These are phyloP conservation scores for Hermetia illucens DNA, from an alignment of 1,140 invertebrate species.

Conservation along the genomic window DNA sequence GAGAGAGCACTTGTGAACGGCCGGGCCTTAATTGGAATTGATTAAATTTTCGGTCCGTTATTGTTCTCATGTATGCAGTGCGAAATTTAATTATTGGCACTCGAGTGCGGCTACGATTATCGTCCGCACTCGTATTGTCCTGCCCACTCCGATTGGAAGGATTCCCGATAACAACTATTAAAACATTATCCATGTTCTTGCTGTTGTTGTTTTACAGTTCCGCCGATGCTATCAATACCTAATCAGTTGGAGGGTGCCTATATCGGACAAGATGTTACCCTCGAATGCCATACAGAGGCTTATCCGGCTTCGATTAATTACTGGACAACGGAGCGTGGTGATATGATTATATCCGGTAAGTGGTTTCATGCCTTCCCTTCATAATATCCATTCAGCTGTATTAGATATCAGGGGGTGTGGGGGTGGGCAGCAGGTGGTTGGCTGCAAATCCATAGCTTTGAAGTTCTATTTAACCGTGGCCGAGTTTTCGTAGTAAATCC, in stretches of 20 bases:
- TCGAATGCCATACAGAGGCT: constrained; percentile 78
- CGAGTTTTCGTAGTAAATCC: too few relatives aligned
- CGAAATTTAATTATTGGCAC: too few relatives aligned
- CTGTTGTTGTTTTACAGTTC: constrained; percentile 43
- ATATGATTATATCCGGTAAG: constrained; percentile 82
- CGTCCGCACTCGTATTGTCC: too few relatives aligned
- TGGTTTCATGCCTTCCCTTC: constrained; percentile 12
- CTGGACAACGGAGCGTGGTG: constrained; percentile 70
- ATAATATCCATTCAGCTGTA: too few relatives aligned
- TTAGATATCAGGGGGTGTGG: too few relatives aligned
- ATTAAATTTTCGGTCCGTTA: neutral
- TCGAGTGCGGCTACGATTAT: too few relatives aligned
- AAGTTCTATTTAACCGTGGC: too few relatives aligned
- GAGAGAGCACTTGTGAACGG: too few relatives aligned
- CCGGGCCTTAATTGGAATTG: too few relatives aligned
- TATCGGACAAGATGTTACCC: constrained; percentile 61
- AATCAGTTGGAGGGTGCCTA: constrained; percentile 74
- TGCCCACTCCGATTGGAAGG: too few relatives aligned
- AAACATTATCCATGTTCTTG: neutral
- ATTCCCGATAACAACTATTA: neutral
- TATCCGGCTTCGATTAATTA: constrained; percentile 81
- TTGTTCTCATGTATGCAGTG: constrained; percentile 8
- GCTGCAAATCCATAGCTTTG: too few relatives aligned
- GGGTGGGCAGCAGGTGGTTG: too few relatives aligned
- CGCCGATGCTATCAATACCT: constrained; percentile 75